Conservation (phyloP, 2,888 invertebrate species). For the Pegoplata infirma region DNA sequence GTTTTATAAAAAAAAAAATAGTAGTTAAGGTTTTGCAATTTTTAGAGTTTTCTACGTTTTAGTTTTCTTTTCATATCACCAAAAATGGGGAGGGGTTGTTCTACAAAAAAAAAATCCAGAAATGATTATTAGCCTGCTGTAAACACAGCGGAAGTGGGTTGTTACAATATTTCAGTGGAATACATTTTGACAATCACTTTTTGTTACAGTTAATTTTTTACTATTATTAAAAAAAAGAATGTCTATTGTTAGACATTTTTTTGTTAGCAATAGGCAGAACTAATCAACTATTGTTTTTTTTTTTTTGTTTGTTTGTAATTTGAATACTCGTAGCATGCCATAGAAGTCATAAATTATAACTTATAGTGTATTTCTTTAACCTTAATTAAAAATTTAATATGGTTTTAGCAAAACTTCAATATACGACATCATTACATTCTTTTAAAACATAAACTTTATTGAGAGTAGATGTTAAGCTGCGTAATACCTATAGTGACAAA, state of each 20-base stretch:
- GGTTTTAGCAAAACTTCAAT: conserved; percentile 7
- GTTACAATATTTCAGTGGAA: conserved; percentile 25
- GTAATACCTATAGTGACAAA: neutral
- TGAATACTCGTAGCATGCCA: too few species aligned
- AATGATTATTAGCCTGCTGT: conserved; percentile 55
- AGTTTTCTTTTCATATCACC: conserved; percentile 6
- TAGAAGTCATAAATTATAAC: conserved; percentile 44
- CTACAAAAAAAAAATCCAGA: conserved; percentile 16
- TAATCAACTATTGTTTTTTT: conserved; percentile 42
- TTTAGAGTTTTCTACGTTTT: conserved; percentile 12
- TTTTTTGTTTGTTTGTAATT: conserved; percentile 12
- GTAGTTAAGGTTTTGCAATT: conserved; percentile 27
- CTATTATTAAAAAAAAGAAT: conserved; percentile 38
- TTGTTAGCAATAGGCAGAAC: conserved; percentile 39
- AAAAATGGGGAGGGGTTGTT: conserved; percentile 28
- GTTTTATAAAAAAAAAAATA: neutral
- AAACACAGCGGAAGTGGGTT: conserved; percentile 60
- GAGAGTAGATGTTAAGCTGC: neutral
- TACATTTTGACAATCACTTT: conserved; percentile 18
- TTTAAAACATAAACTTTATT: too few species aligned
- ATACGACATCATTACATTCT: neutral
- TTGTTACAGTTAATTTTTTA: conserved; percentile 40
- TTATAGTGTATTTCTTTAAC: conserved; percentile 30
- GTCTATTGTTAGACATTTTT: conserved; percentile 24
- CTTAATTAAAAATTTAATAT: conserved; percentile 31